A percentile compares a stretch with the other conserved stretches of the same genome.
phyloP scores from a whole-genome alignment of 2,113 vertebrate species.

The Conger conger region DNA sequence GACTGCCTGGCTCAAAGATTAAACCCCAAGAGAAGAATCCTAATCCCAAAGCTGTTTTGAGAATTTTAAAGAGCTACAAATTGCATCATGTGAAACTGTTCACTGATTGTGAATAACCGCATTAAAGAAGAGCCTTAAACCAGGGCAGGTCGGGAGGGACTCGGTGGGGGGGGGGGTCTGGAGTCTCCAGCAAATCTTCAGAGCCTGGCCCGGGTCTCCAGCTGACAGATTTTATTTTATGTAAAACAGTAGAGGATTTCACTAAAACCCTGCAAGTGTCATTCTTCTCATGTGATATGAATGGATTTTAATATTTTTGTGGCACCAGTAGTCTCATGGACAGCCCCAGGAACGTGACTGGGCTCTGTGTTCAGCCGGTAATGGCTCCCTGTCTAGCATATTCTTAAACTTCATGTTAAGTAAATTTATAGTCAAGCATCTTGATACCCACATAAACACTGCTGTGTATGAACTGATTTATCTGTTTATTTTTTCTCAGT shows the following conservation, averaged over 20 bases:
- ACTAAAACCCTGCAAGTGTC: constrained; percentile 2
- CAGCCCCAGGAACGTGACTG: not conserved
- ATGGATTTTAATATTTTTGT: constrained; percentile 10
- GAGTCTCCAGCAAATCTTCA: not conserved
- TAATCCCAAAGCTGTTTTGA: constrained; percentile 31
- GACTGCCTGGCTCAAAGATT: not conserved
- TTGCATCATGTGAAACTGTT: constrained; percentile 4
- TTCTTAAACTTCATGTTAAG: not conserved
- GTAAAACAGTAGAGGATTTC: constrained; percentile 17
- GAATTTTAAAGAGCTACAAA: constrained; percentile 16
- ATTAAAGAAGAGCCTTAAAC: constrained; percentile 8
- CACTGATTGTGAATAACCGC: constrained; percentile 29
- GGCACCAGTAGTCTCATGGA: not conserved
- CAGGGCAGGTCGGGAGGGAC: not conserved
- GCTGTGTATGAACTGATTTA: no score
- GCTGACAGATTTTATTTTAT: constrained; percentile 25
- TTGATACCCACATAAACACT: no score
- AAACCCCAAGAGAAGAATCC: constrained; percentile 29
- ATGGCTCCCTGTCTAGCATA: not conserved
- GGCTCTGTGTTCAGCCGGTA: not conserved
- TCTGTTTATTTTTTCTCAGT: no score
- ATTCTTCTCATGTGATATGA: constrained; percentile 6
- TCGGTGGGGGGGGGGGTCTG: not conserved
- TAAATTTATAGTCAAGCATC: no score
- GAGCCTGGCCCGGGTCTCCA: constrained; percentile 24